Percentiles rank a stretch among this genome's conserved stretches.
phyloP scores from a whole-genome alignment of 2,797 vertebrate species.

The Brachymystax lenok region DNA sequence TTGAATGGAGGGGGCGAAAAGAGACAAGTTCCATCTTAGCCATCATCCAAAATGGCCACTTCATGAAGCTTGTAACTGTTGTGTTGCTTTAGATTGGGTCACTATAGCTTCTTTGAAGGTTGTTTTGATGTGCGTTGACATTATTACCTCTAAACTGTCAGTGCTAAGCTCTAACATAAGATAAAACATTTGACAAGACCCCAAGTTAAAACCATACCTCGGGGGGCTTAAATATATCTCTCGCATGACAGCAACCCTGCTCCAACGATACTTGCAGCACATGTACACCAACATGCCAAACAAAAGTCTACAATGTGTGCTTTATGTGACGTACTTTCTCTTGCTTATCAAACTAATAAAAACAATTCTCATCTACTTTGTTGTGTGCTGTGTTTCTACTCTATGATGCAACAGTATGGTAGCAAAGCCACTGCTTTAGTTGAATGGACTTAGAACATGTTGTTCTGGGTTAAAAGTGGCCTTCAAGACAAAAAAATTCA shows the following conservation, averaged over 20 bases:
- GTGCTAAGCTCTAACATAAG: not conserved
- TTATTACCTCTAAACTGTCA: not conserved
- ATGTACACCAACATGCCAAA: not conserved
- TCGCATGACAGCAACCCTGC: too few species aligned
- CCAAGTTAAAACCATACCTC: too few species aligned
- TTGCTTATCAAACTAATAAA: slow-evolving; percentile 1
- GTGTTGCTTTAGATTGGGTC: not conserved
- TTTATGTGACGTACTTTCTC: not conserved
- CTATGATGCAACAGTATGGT: too few species aligned
- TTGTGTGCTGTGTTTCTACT: not conserved
- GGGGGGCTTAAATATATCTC: too few species aligned
- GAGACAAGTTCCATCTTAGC: not conserved
- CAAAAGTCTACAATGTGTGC: not conserved
- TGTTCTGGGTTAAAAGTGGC: too few species aligned
- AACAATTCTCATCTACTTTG: not conserved
- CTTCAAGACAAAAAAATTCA: too few species aligned
- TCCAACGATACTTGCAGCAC: too few species aligned
- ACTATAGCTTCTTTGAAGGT: not conserved
- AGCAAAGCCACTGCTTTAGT: too few species aligned
- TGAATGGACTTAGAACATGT: too few species aligned
- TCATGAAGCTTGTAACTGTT: not conserved
- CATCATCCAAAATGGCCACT: not conserved
- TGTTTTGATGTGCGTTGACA: not conserved
- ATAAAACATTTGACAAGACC: too few species aligned
- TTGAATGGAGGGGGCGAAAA: slow-evolving; percentile 34